Evolutionary conservation across 2,113 vertebrate species (phyloP), one percentile per base, ranked within the genome.

Genomic region (Stomatorhinus ivindoensis): DNA sequence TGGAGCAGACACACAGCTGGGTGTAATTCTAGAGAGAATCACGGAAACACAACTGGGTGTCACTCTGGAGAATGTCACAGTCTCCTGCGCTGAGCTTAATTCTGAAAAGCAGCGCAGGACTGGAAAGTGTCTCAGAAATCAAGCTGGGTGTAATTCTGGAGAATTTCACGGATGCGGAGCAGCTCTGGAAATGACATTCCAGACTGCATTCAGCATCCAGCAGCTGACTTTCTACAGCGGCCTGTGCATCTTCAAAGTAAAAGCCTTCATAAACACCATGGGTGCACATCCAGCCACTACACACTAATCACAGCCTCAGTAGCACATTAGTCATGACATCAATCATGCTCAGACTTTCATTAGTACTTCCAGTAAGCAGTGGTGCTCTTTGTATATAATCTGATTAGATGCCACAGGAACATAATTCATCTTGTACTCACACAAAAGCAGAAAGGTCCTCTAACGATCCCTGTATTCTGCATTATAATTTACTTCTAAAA

Each of bases 351-450:
- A 39, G 31, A 35, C 73, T 80, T 80, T 80, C 73, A 80, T 80
- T 42, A 80, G 73, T 39, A 39, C 73, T 80, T 42, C 73, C 73
- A 80, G 73, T 80, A 80, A 80, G 73, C 73, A 80, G 73, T 19
- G 73, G 35, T 80, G 35, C 73, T 80, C 35, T 80, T 42, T 80
- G 35, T 80, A 80, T 80, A 42, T 80, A 80, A 80, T 80, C 73
- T 80, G 73, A 80, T 80, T 80, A 80, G 73, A 80, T 80, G 73
- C 73, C 73, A 80, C 73, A 39, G 73, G 73, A 80, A 80, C 35
- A 19, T 80, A 35, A 42, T 80, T 80, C 7, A 80, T 80, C 61
- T 31, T 69, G 61, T 69, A 69, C n/a, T 27, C 61, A 31, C 61
- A 69, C 73, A 80, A 80, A 80, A 80, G 73, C 73, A 42, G 73